Evolutionary conservation across 2,113 vertebrate genomes (phyloP).

Genomic region (Lepus americanus): DNA sequence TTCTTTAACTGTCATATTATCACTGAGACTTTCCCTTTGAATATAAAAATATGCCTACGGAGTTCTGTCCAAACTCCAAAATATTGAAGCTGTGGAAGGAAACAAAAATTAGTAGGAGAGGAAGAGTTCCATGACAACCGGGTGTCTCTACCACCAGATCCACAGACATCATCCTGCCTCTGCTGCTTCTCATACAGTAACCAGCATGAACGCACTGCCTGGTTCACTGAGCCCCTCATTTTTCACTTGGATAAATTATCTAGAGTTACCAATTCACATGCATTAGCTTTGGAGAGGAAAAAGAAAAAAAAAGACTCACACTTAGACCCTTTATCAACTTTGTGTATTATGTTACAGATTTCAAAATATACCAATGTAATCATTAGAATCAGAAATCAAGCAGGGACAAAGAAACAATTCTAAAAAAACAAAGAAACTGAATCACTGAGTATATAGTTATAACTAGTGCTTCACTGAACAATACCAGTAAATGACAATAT

Average conservation of each 20-base stretch:
- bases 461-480: too few species aligned
- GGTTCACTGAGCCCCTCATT: constrained; percentile 56
- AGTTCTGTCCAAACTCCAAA: not conserved
- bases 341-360: not conserved
- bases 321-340: not conserved
- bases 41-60: not conserved
- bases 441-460: too few species aligned
- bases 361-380: not conserved
- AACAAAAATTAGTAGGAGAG: not conserved
- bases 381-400: not conserved
- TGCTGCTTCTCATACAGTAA: not conserved
- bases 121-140: not conserved
- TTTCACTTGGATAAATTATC: constrained; percentile 68
- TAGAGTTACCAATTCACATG: not conserved
- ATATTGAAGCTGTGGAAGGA: not conserved
- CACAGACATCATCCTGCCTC: not conserved
- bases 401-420: not conserved
- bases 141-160: not conserved
- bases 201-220: constrained; percentile 43
- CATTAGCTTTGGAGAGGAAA: not conserved
- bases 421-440: not conserved
- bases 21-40: not conserved
- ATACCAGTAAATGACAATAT: too few species aligned
- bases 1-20: not conserved
- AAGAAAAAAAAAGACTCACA: not conserved